Percentiles rank a stretch among this genome's conserved stretches.
Conservation (phyloP, 2,113 vertebrate species). For the Peromyscus polionotus region DNA sequence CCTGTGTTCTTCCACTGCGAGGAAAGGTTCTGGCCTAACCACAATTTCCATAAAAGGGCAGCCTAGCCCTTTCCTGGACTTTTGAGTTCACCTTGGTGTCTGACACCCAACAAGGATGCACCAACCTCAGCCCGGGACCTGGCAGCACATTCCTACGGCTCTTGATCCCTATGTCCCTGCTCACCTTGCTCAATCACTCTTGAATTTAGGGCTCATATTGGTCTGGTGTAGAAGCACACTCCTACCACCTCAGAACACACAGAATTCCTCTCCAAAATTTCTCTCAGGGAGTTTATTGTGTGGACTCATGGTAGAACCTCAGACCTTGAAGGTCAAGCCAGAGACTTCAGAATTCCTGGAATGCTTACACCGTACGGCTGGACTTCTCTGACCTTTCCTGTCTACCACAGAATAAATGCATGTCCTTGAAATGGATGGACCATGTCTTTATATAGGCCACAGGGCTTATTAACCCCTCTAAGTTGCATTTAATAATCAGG, state of each 20-base stretch:
- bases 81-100: neutral
- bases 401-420: neutral
- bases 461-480: neutral
- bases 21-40: neutral
- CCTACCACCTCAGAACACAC: neutral
- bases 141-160: rapidly evolving
- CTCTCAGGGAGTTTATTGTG: neutral
- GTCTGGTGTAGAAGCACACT: neutral
- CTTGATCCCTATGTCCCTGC: too few species aligned
- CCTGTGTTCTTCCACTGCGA: neutral
- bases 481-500: neutral
- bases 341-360: neutral
- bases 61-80: neutral
- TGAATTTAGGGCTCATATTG: neutral
- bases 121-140: neutral
- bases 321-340: neutral
- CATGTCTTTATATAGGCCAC: neutral
- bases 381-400: neutral
- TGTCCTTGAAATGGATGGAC: neutral
- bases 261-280: neutral
- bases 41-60: neutral
- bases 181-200: neutral
- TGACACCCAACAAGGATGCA: neutral
- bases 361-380: neutral
- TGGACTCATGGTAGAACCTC: neutral